A percentile compares a stretch with the other conserved stretches of the same genome.
Conservation (phyloP, 2,888 invertebrate genomes). For the Lordiphosa andalusiaca region DNA sequence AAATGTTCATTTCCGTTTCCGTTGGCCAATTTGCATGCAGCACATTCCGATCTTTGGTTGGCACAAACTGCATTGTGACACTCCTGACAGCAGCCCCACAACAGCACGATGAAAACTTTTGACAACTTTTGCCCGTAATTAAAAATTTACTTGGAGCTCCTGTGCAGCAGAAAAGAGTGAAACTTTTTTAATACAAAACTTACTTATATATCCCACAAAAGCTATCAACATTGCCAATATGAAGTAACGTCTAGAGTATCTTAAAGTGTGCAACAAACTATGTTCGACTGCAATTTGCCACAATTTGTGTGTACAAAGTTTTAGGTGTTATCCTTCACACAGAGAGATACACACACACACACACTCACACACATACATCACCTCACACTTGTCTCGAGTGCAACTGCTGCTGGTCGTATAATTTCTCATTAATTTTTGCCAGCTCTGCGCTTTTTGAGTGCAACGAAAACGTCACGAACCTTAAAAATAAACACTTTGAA, state of each 20-base stretch:
- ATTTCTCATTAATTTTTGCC: conserved; percentile 71
- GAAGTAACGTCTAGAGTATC: conserved; percentile 9
- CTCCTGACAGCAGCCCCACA: conserved; percentile 56
- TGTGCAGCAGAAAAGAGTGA: conserved; percentile 57
- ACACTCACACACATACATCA: neutral
- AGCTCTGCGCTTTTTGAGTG: conserved; percentile 54
- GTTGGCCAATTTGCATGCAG: conserved; percentile 20
- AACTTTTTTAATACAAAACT: conserved; percentile 72
- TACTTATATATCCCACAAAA: conserved; percentile 51
- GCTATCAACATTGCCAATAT: conserved; percentile 32
- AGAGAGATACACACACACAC: conserved; percentile 3
- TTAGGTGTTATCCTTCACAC: neutral
- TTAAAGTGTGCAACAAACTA: no score
- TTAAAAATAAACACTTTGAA: conserved; percentile 35
- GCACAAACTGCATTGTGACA: conserved; percentile 34
- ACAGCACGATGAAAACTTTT: conserved; percentile 67
- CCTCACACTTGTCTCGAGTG: neutral
- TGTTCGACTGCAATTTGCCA: conserved; percentile 10
- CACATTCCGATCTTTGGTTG: no score
- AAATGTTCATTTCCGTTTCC: conserved; percentile 66
- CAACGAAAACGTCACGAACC: conserved; percentile 33
- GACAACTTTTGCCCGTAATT: conserved; percentile 63
- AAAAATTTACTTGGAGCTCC: conserved; percentile 71
- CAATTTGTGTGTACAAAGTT: conserved; percentile 3
- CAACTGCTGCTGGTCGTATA: conserved; percentile 23